Conservation (phyloP, 1,140 invertebrate species). For the Zelostemma sp. region DNA sequence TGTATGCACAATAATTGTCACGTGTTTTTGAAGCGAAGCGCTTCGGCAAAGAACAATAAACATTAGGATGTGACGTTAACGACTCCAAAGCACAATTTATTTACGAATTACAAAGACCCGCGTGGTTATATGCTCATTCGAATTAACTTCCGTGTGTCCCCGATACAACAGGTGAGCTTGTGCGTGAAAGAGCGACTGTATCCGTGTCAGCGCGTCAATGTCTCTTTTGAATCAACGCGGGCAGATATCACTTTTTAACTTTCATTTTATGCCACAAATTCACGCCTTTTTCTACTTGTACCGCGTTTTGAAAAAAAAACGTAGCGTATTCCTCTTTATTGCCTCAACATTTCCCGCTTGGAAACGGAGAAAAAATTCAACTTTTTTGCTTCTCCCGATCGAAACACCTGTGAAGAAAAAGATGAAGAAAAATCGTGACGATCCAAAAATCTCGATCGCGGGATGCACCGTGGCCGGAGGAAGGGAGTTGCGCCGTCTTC, state of each 20-base stretch:
- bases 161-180: constrained; percentile 33
- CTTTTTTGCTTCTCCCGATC: too few species aligned
- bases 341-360: too few species aligned
- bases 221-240: constrained; percentile 38
- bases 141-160: constrained; percentile 28
- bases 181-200: constrained; percentile 43
- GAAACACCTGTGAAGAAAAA: too few species aligned
- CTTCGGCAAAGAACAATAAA: too few species aligned
- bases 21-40: too few species aligned
- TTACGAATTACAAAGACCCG: neutral
- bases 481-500: constrained; percentile 9
- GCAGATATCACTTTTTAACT: constrained; percentile 24
- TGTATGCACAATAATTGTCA: too few species aligned
- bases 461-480: neutral
- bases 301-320: too few species aligned
- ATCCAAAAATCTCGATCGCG: neutral
- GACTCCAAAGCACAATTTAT: constrained; percentile 20
- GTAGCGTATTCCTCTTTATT: too few species aligned
- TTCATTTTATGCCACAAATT: constrained; percentile 7
- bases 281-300: too few species aligned
- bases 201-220: constrained; percentile 40
- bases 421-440: neutral
- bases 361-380: too few species aligned
- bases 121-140: neutral
- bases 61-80: too few species aligned